Conservation (phyloP, 2,888 invertebrate genomes). For the Rhagonycha lutea region DNA sequence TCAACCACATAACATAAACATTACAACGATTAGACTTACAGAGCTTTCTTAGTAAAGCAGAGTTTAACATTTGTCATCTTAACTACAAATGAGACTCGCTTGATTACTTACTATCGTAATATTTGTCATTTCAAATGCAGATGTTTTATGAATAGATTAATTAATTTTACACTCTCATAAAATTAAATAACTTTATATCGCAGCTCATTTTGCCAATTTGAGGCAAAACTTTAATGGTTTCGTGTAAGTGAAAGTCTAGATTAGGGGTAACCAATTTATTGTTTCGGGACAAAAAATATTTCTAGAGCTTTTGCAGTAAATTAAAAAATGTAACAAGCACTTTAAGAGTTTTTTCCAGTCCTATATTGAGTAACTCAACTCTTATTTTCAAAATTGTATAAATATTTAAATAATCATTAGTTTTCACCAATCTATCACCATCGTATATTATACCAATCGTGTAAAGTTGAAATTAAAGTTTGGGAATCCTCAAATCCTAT, state of each 20-base stretch:
- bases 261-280: background rate
- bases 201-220: background rate
- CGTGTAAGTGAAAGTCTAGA: background rate
- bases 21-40: conserved; percentile 11
- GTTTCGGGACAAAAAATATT: background rate
- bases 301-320: background rate
- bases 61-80: background rate
- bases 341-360: background rate
- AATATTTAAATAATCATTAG: too few relatives aligned
- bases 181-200: background rate
- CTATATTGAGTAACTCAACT: background rate
- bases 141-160: background rate
- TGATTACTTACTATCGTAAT: background rate
- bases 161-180: background rate
- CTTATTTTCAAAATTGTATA: too few relatives aligned
- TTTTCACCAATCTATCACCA: too few relatives aligned
- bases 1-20: conserved; percentile 24
- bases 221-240: background rate
- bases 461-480: too few relatives aligned
- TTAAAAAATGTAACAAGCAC: background rate
- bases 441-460: too few relatives aligned
- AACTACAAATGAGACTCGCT: background rate
- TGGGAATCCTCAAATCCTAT: too few relatives aligned
- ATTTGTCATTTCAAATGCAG: conserved; percentile 1
- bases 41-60: conserved; percentile 2